These are phyloP conservation scores for Eristalis tenax DNA, from an alignment of 2,888 invertebrate genomes.

Conservation along the genomic window DNA sequence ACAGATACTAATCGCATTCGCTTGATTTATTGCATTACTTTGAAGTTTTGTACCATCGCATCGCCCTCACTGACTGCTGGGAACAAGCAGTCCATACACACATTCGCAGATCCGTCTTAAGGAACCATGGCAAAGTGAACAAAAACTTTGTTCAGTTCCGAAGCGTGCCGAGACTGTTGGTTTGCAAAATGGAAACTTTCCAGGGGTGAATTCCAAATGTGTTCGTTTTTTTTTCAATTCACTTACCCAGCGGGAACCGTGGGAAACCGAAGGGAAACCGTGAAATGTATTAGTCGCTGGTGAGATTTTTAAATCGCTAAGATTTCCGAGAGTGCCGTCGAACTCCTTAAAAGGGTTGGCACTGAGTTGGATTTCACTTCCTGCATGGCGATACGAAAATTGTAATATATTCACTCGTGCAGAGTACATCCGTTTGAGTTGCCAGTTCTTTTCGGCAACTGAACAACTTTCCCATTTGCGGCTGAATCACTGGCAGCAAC, in stretches of 20 bases:
- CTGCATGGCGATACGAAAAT: too few relatives aligned
- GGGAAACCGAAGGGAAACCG: too few relatives aligned
- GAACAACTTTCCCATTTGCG: too few relatives aligned
- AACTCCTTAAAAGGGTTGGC: neutral
- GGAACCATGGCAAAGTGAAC: constrained; percentile 10
- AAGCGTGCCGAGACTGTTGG: constrained; percentile 9
- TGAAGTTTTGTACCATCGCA: constrained; percentile 4
- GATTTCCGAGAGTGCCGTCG: neutral
- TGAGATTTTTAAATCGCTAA: neutral
- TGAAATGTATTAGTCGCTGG: neutral
- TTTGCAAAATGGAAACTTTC: neutral
- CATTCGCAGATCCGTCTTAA: constrained; percentile 1
- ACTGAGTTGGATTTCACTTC: neutral
- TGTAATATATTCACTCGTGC: too few relatives aligned
- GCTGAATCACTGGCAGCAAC: too few relatives aligned
- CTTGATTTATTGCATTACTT: constrained; percentile 49
- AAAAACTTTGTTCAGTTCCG: neutral
- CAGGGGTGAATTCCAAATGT: neutral
- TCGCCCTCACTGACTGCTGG: neutral
- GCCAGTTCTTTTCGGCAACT: too few relatives aligned
- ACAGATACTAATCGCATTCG: constrained; percentile 26
- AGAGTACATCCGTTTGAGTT: too few relatives aligned
- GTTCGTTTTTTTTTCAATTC: neutral
- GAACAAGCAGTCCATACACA: neutral
- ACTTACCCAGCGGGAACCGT: neutral